Evolutionary conservation across 2,797 vertebrate genomes (phyloP), one percentile per base, ranked within the genome.

Genomic region (Coreius guichenoti): DNA sequence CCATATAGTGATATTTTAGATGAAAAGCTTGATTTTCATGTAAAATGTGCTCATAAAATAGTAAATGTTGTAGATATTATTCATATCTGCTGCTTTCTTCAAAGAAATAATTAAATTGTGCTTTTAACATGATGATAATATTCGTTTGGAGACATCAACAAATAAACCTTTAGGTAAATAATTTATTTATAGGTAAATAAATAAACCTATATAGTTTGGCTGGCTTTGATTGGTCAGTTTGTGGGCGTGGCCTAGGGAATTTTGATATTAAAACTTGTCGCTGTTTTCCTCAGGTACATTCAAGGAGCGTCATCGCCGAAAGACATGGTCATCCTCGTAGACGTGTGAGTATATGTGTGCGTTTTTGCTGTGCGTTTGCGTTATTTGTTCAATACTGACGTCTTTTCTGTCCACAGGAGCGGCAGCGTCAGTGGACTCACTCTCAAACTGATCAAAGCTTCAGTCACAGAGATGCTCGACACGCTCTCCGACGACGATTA

Each of bases 291-390:
- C 93, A 99, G 98, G 98, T 99, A 99, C 89, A 99, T 99, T 90
- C 98, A 99, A 90, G 98, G 98, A 0, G 98, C 98, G 36, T 99
- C 98, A 0, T 99, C 98, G 0, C 98, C 98, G 0, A 99, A 99
- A 94, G 98, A 99, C 89, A 99, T 99, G 98, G 97, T 99, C 93
- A 99, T 99, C 93, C 98, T 99, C 0, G 98, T 99, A 72, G 98
- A 99, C 0, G 98, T 99, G 98, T 99, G 93, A 99, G 98, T 98
- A 91, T 56, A 14, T 54, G 49, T 2, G 1, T 16, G 21, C 19
- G 23, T 14, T 36, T 39, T 5, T n/a, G 8, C 19, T 19, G 13
- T 23, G 3, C 0, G 11, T 54, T 63, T 61, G 21, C 7, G 4
- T 31, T 82, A 9, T 67, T 54, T 17, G 1, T 49, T 23, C 47